phyloP scores from a whole-genome alignment of 2,113 vertebrate genomes.

The Semnornis frantzii region DNA sequence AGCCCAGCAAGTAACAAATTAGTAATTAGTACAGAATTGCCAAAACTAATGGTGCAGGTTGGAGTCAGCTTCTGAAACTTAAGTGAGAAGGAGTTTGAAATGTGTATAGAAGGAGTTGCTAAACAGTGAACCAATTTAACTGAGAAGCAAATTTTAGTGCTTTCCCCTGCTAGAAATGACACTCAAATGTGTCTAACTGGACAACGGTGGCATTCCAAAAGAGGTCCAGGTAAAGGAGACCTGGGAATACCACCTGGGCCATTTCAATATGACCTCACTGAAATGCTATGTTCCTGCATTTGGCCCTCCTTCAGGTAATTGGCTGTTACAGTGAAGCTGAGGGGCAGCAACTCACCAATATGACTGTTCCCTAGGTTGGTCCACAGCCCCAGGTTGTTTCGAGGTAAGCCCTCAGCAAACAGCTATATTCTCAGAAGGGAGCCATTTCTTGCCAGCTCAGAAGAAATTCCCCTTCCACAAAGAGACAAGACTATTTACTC shows the following conservation, averaged over 20 bases:
- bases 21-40: neutral
- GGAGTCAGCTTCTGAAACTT: neutral
- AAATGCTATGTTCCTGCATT: neutral
- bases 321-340: neutral
- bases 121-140: neutral
- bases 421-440: neutral
- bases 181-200: neutral
- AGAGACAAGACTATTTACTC: neutral
- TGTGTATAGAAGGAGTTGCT: neutral
- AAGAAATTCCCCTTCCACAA: neutral
- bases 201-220: neutral
- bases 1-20: neutral
- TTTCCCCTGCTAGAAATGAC: neutral
- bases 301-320: neutral
- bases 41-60: neutral
- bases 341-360: neutral
- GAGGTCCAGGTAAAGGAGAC: neutral
- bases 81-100: neutral
- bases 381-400: neutral
- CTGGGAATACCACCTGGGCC: too few species aligned
- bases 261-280: neutral
- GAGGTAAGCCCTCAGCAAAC: neutral
- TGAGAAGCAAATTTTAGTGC: neutral
- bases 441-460: neutral
- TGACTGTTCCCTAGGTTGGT: neutral